Evolutionary conservation across 2,113 vertebrate genomes (phyloP), one percentile per base, ranked within the genome.

Genomic region (Probosciger aterrimus): DNA sequence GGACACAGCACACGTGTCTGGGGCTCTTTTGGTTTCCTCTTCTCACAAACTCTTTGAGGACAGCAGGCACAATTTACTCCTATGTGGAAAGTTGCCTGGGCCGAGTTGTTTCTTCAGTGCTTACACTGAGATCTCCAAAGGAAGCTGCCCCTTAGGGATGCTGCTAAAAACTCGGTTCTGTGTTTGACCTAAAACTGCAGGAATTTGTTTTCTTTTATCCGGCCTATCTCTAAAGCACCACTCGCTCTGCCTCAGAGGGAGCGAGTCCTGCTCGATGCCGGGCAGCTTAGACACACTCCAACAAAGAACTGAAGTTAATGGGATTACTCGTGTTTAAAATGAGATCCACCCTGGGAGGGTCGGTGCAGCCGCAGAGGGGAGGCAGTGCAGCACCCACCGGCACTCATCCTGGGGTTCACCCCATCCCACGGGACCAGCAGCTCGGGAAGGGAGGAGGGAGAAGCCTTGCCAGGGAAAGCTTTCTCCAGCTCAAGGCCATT

Each of bases 261-360:
- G 62, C 1, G 2, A 84, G 77, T 19, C 82, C 87, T 1, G 14
- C 63, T 76, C 46, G 46, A 39, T 63, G 82, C 53, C 23, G 76
- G 75, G 93, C 71, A 78, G 80, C 86, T 91, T 55, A 78, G 85
- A 60, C 24, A 63, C 2, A 69, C 80, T 97, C 92, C 90, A 95
- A 18, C 82, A 93, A 91, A 95, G 93, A 90, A 85, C 79, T 90
- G 49, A 10, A 59, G 5, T 63, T 93, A 92, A 88, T 71, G 90
- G 90, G 79, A 92, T 95, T 86, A 86, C 85, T 95, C 60, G 17
- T 74, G 90, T 63, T 75, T 67, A 67, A 90, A 84, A 82, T 77
- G 9, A 85, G 95, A 92, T 28, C 73, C 68, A 31, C 46, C 75
- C 30, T 44, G 43, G 71, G 87, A 82, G 33, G 28, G 57, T 1